Evolutionary conservation across 2,888 invertebrate genomes (phyloP).

Genomic region (Schizaphis graminum): DNA sequence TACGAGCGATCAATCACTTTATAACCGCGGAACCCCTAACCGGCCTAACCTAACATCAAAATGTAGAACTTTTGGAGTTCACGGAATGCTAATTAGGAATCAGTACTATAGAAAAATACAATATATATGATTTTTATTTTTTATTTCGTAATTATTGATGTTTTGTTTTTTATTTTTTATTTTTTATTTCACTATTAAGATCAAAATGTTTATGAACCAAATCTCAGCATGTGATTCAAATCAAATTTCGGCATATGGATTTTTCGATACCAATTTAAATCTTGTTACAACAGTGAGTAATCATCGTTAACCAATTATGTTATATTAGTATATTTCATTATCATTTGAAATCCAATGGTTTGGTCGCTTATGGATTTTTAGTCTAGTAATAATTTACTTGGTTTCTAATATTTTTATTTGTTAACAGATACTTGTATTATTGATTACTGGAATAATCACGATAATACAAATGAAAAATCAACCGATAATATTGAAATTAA

Average conservation of each 20-base stretch:
- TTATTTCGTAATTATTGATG: background rate
- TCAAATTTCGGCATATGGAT: background rate
- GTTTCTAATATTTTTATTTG: background rate
- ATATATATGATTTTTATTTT: background rate
- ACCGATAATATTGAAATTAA: background rate
- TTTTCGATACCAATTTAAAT: background rate
- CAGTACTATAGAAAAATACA: background rate
- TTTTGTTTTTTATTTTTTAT: background rate
- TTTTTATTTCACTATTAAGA: background rate
- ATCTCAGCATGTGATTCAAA: background rate
- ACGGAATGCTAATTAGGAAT: background rate
- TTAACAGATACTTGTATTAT: background rate
- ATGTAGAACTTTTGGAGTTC: no score
- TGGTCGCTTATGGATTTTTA: no score
- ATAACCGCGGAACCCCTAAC: background rate
- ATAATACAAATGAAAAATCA: background rate
- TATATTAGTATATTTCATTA: background rate
- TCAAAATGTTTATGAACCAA: background rate
- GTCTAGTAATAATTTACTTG: no score
- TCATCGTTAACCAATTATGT: background rate
- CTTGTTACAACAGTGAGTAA: background rate
- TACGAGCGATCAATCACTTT: background rate
- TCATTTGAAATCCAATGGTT: background rate
- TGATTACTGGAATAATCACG: background rate
- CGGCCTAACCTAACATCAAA: background rate